Evolutionary conservation across 1,140 invertebrate genomes (phyloP), one percentile per base, ranked within the genome.

Genomic region (Scaptomyza graminum): DNA sequence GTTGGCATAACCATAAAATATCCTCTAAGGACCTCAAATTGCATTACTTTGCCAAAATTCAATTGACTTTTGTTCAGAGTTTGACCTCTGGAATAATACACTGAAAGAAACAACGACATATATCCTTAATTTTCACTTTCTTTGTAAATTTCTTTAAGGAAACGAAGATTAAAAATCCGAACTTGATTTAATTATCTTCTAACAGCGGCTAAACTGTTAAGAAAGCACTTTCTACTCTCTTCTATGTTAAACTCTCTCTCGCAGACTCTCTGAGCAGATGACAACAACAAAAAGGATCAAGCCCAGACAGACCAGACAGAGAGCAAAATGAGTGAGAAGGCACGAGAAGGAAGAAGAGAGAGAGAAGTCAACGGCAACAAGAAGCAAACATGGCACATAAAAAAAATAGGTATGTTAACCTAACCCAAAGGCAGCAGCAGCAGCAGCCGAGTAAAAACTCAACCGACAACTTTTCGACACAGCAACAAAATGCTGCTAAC

Each of bases 401-500:
- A 52, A 74, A 57, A 69, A 69, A 63, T 22, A 22, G 18, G 18
- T 22, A 74, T 57, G 66, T 67, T 72, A 72, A 67, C 69, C 69
- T 61, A 72, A 72, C 41, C 63, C 37, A 41, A 51, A 74, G 57
- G 57, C 57, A 55, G 52, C 44, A 68, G 57, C 37, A 41, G 44
- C 68, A 51, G 57, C 57, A 55, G 52, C 44, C 62, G 57, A 68
- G 62, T 62, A 70, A 65, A 71, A 71, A 71, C 71, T 74, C 65
- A 74, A 69, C 71, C 71, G 59, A 74, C 71, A 62, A 74, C 71
- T 74, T 74, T 74, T 74, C 51, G 65, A 74, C 52, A n/a, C 37
- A n/a, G n/a, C 37, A 56, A 56, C 37, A 56, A 56, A 61, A 22
- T 22, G 2, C 18, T 22, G 18, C 18, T 22, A 22, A 22, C 18